Evolutionary conservation across 2,113 vertebrate species (phyloP), one percentile per base, ranked within the genome.

Genomic region (Lepus timidus): DNA sequence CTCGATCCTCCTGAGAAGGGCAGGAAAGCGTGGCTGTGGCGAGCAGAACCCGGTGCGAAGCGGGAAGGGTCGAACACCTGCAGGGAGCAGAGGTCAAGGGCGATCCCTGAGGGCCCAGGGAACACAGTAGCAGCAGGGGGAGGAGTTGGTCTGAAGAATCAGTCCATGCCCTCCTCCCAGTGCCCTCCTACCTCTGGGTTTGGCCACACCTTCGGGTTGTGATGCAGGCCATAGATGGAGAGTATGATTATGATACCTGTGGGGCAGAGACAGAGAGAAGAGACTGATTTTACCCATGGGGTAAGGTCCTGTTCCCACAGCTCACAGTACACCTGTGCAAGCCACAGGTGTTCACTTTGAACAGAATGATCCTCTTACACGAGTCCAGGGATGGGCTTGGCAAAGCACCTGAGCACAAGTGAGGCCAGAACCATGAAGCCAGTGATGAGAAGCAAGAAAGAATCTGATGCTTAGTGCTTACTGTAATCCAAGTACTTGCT

Each of bases 41-140:
- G 94, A 17, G 84, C 95, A 17, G 98, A 95, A 65, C 73, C 87
- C 0, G 98, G 98, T 19, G 98, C 98, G 97, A 99, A 99, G 65
- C 98, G 96, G 75, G 98, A 95, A 22, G 99, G 99, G 83, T 99
- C 98, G 95, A 98, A 99, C 9, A 98, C 97, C 98, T 99, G 65
- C 44, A 86, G 64, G 92, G 39, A 83, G 11, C 12, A 16, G 4
- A 3, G 9, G 4, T 88, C 62, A 78, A 76, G 12, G 0, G 17
- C 20, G 64, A 39, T 1, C 31, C 58, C 44, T 2, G 25, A 81
- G 16, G 39, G 12, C 2, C 62, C 29, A 89, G 23, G 31, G 49
- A 11, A 31, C 12, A 9, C 29, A 3, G 6, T 51, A 7, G n/a
- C n/a, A 86, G 12, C 0, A 3, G 16, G 11, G 67, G 3, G 27